A percentile compares a stretch with the other conserved stretches of the same genome.
These are phyloP conservation scores for Hypsibius dujardini DNA, from an alignment of 1,140 invertebrate species.

Conservation along the genomic window DNA sequence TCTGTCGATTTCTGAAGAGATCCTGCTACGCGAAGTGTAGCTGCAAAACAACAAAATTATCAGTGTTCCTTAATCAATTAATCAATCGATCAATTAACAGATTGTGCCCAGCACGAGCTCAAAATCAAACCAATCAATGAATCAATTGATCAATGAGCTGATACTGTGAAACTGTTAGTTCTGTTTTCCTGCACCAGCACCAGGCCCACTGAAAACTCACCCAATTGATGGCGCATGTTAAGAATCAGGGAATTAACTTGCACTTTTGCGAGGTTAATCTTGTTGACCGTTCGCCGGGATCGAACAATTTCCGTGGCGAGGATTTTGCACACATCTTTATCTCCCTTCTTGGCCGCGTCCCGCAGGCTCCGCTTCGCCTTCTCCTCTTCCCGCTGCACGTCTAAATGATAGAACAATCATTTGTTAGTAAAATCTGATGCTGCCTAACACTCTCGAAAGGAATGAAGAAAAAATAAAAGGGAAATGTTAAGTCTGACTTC, in stretches of 20 bases:
- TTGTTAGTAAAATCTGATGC: neutral
- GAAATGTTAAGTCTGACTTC: slow-evolving; percentile 1
- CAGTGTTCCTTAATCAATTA: too few species aligned
- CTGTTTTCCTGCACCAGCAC: too few species aligned
- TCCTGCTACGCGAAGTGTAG: slow-evolving; percentile 70
- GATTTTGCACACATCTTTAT: slow-evolving; percentile 80
- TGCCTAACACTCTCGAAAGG: neutral
- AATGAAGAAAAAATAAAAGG: neutral
- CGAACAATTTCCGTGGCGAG: slow-evolving; percentile 85
- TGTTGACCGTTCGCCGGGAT: slow-evolving; percentile 68
- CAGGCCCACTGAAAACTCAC: slow-evolving; percentile 32
- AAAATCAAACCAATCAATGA: too few species aligned
- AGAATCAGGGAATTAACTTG: slow-evolving; percentile 88
- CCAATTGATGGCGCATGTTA: slow-evolving; percentile 93
- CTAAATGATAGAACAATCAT: slow-evolving; percentile 32
- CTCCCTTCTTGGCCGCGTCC: slow-evolving; percentile 85
- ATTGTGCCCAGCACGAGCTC: too few species aligned
- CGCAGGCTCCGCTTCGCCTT: slow-evolving; percentile 84
- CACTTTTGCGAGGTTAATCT: slow-evolving; percentile 87
- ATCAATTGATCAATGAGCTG: too few species aligned
- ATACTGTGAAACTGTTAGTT: too few species aligned
- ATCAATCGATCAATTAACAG: too few species aligned
- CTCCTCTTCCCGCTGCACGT: slow-evolving; percentile 87
- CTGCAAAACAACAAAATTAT: slow-evolving; percentile 32
- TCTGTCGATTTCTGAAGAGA: slow-evolving; percentile 78